These are phyloP conservation scores for Tarsius wallacei DNA, from an alignment of 2,797 vertebrate species.

Conservation along the genomic window DNA sequence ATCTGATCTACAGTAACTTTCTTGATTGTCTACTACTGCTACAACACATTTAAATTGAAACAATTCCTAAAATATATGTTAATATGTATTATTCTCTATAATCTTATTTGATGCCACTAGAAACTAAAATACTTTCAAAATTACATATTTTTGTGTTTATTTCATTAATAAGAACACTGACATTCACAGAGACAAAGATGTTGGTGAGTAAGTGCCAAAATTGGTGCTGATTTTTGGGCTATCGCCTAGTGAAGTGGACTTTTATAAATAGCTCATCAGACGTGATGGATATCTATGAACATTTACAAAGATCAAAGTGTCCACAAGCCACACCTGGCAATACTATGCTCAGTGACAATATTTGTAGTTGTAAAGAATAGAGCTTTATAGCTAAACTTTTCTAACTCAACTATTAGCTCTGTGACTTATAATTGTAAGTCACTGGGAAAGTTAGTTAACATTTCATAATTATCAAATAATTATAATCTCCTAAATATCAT, in stretches of 20 bases:
- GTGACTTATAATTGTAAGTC: neutral
- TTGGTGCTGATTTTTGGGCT: neutral
- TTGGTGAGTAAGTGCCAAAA: neutral
- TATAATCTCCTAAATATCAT: neutral
- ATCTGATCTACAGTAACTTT: neutral
- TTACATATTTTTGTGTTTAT: neutral
- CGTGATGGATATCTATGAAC: too few species aligned
- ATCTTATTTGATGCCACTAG: neutral
- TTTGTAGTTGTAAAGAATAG: neutral
- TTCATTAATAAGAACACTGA: neutral
- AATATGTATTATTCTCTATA: neutral
- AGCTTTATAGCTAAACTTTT: neutral
- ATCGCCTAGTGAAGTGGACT: fast-evolving
- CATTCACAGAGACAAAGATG: neutral
- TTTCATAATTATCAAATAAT: neutral
- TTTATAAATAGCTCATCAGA: neutral
- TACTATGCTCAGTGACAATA: neutral
- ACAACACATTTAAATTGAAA: neutral
- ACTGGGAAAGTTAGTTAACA: neutral
- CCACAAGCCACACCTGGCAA: neutral
- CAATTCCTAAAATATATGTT: neutral
- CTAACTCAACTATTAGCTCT: neutral
- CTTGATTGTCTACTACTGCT: neutral
- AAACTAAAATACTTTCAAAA: neutral
- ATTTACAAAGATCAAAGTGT: neutral